phyloP scores from a whole-genome alignment of 2,797 vertebrate genomes.

The Uromys caudimaculatus region DNA sequence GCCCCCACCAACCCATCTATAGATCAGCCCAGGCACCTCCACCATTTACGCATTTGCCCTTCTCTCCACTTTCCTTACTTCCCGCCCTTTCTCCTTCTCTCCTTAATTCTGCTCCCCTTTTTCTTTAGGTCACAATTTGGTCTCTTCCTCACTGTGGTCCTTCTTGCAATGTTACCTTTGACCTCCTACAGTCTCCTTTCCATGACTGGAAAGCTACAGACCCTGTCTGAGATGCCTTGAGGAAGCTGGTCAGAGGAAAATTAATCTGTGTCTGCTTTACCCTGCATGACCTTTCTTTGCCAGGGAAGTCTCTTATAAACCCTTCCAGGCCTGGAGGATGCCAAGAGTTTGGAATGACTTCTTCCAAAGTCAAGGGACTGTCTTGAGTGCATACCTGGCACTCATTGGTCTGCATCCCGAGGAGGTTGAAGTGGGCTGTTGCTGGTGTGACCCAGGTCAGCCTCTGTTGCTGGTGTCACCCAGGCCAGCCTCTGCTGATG shows the following conservation, averaged over 20 bases:
- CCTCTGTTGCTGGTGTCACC: background rate
- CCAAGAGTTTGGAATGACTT: background rate
- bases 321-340: background rate
- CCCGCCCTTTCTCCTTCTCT: constrained; percentile 7
- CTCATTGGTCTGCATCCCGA: constrained; percentile 28
- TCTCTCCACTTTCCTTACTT: background rate
- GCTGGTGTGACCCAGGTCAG: background rate
- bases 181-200: background rate
- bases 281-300: constrained; percentile 63
- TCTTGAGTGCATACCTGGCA: background rate
- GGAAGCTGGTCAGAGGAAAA: constrained; percentile 39
- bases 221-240: background rate
- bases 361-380: constrained; percentile 49
- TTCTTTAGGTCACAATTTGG: constrained; percentile 25
- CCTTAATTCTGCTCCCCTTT: background rate
- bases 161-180: constrained; percentile 6
- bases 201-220: background rate
- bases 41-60: background rate
- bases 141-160: background rate
- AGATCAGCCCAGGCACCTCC: background rate
- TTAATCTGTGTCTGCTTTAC: constrained; percentile 67
- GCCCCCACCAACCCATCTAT: background rate
- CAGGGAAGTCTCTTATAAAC: constrained; percentile 67
- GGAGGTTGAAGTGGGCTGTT: background rate
- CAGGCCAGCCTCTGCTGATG: background rate